phyloP scores from a whole-genome alignment of 2,888 invertebrate species.

The Caenorhabditis doughertyi region DNA sequence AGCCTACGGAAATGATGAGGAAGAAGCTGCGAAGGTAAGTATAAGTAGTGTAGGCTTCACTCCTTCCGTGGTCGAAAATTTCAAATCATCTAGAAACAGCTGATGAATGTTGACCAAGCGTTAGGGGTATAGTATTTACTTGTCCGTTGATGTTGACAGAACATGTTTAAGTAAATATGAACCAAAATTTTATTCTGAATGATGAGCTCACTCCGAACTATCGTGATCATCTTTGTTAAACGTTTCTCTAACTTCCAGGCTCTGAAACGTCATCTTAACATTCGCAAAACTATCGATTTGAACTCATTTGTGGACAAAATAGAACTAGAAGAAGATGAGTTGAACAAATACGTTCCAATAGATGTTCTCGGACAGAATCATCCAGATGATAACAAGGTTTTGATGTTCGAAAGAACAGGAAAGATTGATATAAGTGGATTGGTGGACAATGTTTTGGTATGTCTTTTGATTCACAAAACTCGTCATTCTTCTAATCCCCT shows the following conservation, averaged over 20 bases:
- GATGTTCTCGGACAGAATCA: slow-evolving; percentile 76
- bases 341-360: slow-evolving; percentile 74
- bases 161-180: too few species aligned
- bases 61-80: too few species aligned
- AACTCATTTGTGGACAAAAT: slow-evolving; percentile 59
- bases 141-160: too few species aligned
- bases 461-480: slow-evolving; percentile 32
- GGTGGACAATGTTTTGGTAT: slow-evolving; percentile 67
- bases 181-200: too few species aligned
- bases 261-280: slow-evolving; percentile 76
- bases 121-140: too few species aligned
- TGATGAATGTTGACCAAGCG: too few species aligned
- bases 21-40: slow-evolving; percentile 70
- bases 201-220: too few species aligned
- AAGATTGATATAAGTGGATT: slow-evolving; percentile 77
- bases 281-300: slow-evolving; percentile 75
- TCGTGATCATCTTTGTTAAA: too few species aligned
- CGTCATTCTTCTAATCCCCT: slow-evolving; percentile 44
- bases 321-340: slow-evolving; percentile 53
- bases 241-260: slow-evolving; percentile 69
- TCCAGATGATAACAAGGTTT: slow-evolving; percentile 70
- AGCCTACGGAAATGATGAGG: slow-evolving; percentile 77
- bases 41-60: not conserved
- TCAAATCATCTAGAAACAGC: too few species aligned
- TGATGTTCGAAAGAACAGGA: slow-evolving; percentile 76